Base-by-base conservation (phyloP, 2,113 vertebrate genomes). In the Menura novaehollandiae region DNA sequence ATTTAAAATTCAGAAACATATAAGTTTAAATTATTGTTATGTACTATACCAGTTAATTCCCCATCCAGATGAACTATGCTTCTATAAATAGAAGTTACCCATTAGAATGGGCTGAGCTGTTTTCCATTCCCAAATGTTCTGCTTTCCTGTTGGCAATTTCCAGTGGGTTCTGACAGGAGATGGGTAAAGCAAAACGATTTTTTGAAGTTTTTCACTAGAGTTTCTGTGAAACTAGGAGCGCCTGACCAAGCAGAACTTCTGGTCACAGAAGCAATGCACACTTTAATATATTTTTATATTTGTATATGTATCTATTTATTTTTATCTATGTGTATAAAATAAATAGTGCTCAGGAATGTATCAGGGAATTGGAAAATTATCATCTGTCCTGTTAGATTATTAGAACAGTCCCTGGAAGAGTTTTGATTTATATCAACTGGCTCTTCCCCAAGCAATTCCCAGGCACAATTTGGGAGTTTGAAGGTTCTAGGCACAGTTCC, bases 401-500 rank as follows among this genome's bases (percentile, higher is more conserved):
- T 89, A 86, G 33, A 88, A 60, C 21, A 66, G 68, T 66, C 80
- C n/a, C 55, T 84, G 77, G 37, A 86, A 94, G 41, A n/a, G 32
- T 76, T 95, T 88, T 88, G 37, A 77, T 91, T 73, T 94, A 37
- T 95, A 75, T 74, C 68, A 89, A 8, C 80, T 94, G 89, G 89
- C 84, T 46, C 47, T 86, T 84, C 66, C 33, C 53, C 76, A 80
- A 84, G 53, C 19, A 94, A 80, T 84, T 91, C 80, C 76, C 81
- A 66, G 51, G 20, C 43, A 56, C 94, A 89, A 91, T 89, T 80
- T 84, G 59, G n/a, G 76, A 86, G 37, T 91, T 91, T 80, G 76
- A 95, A 95, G 59, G 46, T 84, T 97, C 95, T 77, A 89, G 93
- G 89, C 84, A 89, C n/a, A 43, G 87, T 83, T 95, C 79, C 93